Evolutionary conservation across 2,113 vertebrate genomes (phyloP), one percentile per base, ranked within the genome.

Genomic region (Gobiocypris rarus): DNA sequence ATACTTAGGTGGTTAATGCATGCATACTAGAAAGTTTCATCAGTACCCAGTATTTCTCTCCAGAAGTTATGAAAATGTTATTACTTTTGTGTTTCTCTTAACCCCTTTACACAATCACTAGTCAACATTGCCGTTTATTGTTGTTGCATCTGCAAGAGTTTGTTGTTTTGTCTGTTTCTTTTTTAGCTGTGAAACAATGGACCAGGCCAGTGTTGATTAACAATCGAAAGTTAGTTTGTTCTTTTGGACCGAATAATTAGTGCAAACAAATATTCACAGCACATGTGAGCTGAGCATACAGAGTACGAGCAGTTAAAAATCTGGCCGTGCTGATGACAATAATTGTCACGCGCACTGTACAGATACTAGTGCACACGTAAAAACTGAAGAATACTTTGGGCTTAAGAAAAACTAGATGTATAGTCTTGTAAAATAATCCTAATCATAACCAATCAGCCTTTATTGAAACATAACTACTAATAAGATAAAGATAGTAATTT

Each of bases 321-420:
- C 14, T 0, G 15, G 13, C 26, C 3, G 0, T 31, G 26, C 13
- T 31, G 5, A 65, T 34, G 7, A 67, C 65, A 38, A 34, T 69
- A 69, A 38, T 19, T 4, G 9, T 8, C 31, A 69, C 52, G 1
- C 2, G 2, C 19, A 2, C 31, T 38, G 63, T 67, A 67, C 15
- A 15, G 8, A 69, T 43, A 43, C 22, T 24, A 43, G 69, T 22
- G 38, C 45, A n/a, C 38, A 4, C 0, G 11, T 73, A 45, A 48
- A 73, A 73, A 73, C 41, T 3, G 41, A 73, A 24, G 69, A 24
- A 73, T 73, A 73, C 69, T 73, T 73, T 48, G 70, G 41, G 41
- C 11, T 71, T 43, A 71, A 71, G 69, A 71, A 45, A 45, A 45
- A 71, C 38, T 45, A 9, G 7, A 63, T 69, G 69, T 71, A 10